Evolutionary conservation across 1,140 invertebrate genomes (phyloP), one percentile per base, ranked within the genome.

Genomic region (Planococcus citri): DNA sequence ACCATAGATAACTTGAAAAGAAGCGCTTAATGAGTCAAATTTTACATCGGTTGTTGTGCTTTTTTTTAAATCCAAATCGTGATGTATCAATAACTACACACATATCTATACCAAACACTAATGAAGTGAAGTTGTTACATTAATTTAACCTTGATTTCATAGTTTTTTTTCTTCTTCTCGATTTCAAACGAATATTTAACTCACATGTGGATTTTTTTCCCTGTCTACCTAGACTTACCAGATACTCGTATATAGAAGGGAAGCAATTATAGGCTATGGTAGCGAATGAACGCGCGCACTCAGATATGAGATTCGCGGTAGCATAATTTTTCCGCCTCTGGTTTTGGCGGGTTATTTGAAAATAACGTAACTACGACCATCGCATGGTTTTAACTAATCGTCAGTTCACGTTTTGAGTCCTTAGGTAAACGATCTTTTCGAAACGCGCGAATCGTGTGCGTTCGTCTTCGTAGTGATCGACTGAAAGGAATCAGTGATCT

Each of bases 281-380:
- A 51, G n/a, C 41, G n/a, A 17, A 17, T 17, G 41, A 51, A 51
- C 41, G 41, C 41, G 41, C 41, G 41, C 41, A 51, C 17, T n/a
- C 12, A 51, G 17, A 51, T 51, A 14, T 8, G 33, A 3, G 41
- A 51, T 17, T 14, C 3, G 10, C n/a, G 12, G 41, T 51, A 51
- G 17, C n/a, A n/a, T 51, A 17, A 51, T 51, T 51, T 51, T 51
- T 51, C 41, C 41, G 41, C 41, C 41, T 6, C 41, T 51, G 41
- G 41, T 51, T 51, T 51, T 51, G 41, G 41, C 41, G 41, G 41
- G 10, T 51, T 51, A 51, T 51, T 51, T 51, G 41, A 51, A 51
- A 51, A 51, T 51, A 51, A 9, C 41, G 2, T 6, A 51, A 17
- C 41, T 2, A 51, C 6, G 41, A 51, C 41, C 41, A 51, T 51